phyloP scores from a whole-genome alignment of 1,140 invertebrate species.

The Brachionus calyciflorus region DNA sequence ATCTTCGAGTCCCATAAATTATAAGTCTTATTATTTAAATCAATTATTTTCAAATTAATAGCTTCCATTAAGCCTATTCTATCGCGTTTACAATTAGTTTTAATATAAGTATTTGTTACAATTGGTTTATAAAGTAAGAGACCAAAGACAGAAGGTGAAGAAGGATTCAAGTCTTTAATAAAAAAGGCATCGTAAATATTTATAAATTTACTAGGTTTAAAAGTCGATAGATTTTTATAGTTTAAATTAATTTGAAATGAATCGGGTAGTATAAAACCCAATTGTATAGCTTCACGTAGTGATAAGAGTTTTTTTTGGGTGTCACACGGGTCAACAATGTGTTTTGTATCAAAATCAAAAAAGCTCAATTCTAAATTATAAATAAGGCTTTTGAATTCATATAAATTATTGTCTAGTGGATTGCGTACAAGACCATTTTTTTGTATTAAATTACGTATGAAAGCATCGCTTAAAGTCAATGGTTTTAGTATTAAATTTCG shows the following conservation, averaged over 20 bases:
- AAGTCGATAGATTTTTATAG: not conserved
- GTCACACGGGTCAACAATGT: not conserved
- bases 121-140: constrained; percentile 14
- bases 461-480: constrained; percentile 7
- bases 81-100: not conserved
- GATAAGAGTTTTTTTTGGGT: not conserved
- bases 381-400: constrained; percentile 1
- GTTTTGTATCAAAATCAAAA: constrained; percentile 27
- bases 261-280: not conserved
- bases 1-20: too few relatives aligned
- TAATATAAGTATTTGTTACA: not conserved
- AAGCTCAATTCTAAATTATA: not conserved
- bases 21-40: not conserved
- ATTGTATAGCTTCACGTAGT: not conserved
- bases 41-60: not conserved
- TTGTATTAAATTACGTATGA: constrained; percentile 21
- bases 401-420: constrained; percentile 5
- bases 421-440: not conserved
- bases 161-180: not conserved
- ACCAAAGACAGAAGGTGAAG: too few relatives aligned
- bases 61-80: constrained; percentile 31
- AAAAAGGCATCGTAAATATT: constrained; percentile 34
- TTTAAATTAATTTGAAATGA: constrained; percentile 6
- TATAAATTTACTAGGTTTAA: not conserved
- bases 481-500: constrained; percentile 11